Base-by-base conservation (phyloP, 2,797 vertebrate species). In the Phrynocephalus vlangalii region DNA sequence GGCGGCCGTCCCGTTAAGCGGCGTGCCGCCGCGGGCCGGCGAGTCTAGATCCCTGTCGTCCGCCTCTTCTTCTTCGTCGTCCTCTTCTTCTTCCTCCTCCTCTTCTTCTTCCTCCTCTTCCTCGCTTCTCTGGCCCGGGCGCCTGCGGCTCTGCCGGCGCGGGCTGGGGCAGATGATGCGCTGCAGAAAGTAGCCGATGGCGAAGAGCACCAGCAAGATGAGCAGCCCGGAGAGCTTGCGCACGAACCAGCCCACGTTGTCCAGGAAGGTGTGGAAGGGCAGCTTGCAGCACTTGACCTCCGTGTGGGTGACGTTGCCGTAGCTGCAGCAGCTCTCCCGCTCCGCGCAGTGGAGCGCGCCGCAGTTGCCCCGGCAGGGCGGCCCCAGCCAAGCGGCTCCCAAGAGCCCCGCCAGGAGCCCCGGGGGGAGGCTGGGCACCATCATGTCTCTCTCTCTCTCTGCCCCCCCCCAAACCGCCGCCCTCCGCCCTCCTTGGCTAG, bases 101-200 rank as follows among this genome's bases (percentile, higher is more conserved):
- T 28, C 44, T 0, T 16, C 44, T 1, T 71, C 67, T 1, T 56
- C 7, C 56, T 56, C 7, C 56, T 52, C 81, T 20, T 6, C 1
- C 3, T 15, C 3, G 38, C 72, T 6, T 11, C 10, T 84, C 1
- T 86, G 87, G 10, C 70, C 70, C 30, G n/a, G 88, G n/a, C 77
- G 89, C 79, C 80, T 92, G 3, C 91, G 91, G 1, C 88, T 94
- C 79, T 78, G 91, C 63, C 97, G 92, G 88, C 97, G 97, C n/a
- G 97, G 98, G 89, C 97, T 96, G 66, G 98, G 98, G 95, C 96
- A 99, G 92, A 98, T 97, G 94, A 98, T 97, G 82, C 98, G 96
- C 96, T 98, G 98, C 90, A 99, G 97, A 92, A 98, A 98, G 95
- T 99, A 99, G 76, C 98, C 98, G 96, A 99, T 98, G 91, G 98